Percentiles rank a stretch among this genome's conserved stretches.
phyloP scores from a whole-genome alignment of 2,797 vertebrate genomes.

The Lepus townsendii region DNA sequence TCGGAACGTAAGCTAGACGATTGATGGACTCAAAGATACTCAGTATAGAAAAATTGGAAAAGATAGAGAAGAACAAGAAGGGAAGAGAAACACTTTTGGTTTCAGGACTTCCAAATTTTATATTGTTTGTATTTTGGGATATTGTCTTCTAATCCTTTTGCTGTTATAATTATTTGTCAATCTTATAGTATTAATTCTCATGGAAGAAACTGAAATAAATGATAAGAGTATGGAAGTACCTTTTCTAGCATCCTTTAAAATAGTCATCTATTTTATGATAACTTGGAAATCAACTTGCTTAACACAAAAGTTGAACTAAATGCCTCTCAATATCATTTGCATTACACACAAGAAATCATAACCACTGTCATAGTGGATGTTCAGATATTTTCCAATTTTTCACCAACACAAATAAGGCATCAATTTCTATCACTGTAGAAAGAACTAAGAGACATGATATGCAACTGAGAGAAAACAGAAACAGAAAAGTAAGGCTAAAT shows the following conservation, averaged over 20 bases:
- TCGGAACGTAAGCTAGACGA: neutral
- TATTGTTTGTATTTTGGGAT: neutral
- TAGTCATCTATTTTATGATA: constrained; percentile 37
- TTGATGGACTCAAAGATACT: constrained; percentile 1
- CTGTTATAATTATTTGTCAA: constrained; percentile 28
- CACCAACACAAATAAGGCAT: constrained; percentile 15
- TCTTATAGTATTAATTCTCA: constrained; percentile 22
- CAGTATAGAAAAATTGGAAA: constrained; percentile 6
- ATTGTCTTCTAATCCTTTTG: constrained; percentile 3
- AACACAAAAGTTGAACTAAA: neutral
- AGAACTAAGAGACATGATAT: neutral
- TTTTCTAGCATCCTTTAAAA: constrained; percentile 55
- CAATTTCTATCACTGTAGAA: neutral
- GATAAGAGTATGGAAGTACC: constrained; percentile 1
- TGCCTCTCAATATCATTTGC: neutral
- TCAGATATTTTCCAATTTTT: constrained; percentile 24
- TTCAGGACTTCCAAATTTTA: neutral
- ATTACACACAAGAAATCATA: constrained; percentile 17
- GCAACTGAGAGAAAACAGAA: constrained; percentile 1
- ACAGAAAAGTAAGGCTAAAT: neutral
- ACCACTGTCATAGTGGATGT: neutral
- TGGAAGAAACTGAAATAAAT: constrained; percentile 43
- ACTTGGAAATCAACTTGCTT: constrained; percentile 2
- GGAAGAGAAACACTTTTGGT: neutral
- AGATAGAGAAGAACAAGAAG: neutral